Percentiles rank a stretch among this genome's conserved stretches.
Evolutionary conservation across 2,888 invertebrate species (phyloP).

Genomic region (Melinaea marsaeus): DNA sequence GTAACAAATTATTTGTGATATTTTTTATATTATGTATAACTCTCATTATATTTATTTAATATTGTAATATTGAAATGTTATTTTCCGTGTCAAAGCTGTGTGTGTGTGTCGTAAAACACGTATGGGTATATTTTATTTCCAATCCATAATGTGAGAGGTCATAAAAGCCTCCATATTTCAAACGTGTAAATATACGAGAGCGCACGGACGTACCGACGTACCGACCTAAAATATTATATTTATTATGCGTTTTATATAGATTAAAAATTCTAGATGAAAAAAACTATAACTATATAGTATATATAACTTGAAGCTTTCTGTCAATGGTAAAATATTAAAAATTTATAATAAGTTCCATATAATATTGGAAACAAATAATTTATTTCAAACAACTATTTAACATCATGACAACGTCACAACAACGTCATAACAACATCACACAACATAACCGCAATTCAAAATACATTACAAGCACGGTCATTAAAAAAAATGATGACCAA

Average conservation of each 20-base stretch:
- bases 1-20: too few species aligned
- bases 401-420: too few species aligned
- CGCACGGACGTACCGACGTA: constrained; percentile 38
- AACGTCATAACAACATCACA: not conserved
- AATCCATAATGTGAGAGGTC: constrained; percentile 66
- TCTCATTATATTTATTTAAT: not conserved
- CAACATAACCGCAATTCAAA: constrained; percentile 19
- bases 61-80: constrained; percentile 12
- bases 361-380: too few species aligned
- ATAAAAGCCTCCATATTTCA: constrained; percentile 66
- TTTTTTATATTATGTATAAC: too few species aligned
- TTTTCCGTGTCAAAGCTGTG: constrained; percentile 7
- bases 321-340: not conserved
- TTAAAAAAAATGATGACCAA: constrained; percentile 7
- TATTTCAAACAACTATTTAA: too few species aligned
- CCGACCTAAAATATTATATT: constrained; percentile 61
- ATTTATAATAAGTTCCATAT: too few species aligned
- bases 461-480: constrained; percentile 37
- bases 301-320: not conserved
- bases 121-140: constrained; percentile 57
- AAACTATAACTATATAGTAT: not conserved
- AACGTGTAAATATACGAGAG: constrained; percentile 67
- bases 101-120: constrained; percentile 19
- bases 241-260: constrained; percentile 47
- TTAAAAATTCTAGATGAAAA: constrained; percentile 29